Evolutionary conservation across 2,888 invertebrate species (phyloP).

Genomic region (Andrena trimmerana): DNA sequence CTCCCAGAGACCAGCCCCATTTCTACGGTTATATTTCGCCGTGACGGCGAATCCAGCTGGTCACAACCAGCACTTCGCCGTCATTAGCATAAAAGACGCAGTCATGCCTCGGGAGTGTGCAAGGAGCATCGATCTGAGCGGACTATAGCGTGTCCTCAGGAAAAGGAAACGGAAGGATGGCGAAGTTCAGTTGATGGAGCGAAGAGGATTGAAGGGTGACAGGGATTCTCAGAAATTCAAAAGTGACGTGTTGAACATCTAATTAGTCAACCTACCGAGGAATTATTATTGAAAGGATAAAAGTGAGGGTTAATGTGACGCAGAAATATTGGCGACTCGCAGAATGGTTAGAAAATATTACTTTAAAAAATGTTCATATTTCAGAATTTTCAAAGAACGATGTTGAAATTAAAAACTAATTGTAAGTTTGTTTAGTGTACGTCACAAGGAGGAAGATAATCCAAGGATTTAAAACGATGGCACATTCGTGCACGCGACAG

Average conservation of each 20-base stretch:
- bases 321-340: not conserved
- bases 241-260: not conserved
- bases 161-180: not conserved
- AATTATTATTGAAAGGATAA: not conserved
- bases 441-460: too few species aligned
- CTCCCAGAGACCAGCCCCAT: not conserved
- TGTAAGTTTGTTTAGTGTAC: too few species aligned
- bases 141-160: not conserved
- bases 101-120: not conserved
- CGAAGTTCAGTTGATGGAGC: not conserved
- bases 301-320: not conserved
- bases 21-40: constrained; percentile 7
- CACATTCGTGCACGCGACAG: not conserved
- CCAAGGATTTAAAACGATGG: too few species aligned
- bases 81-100: constrained; percentile 23
- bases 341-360: not conserved
- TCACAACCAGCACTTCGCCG: constrained; percentile 3
- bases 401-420: too few species aligned
- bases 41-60: not conserved
- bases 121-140: not conserved
- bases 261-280: not conserved
- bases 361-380: too few species aligned
- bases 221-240: not conserved
- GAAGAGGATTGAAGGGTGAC: not conserved
- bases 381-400: too few species aligned